These are phyloP conservation scores for Nipponacmea schrenckii DNA, from an alignment of 2,888 invertebrate species.

Conservation along the genomic window DNA sequence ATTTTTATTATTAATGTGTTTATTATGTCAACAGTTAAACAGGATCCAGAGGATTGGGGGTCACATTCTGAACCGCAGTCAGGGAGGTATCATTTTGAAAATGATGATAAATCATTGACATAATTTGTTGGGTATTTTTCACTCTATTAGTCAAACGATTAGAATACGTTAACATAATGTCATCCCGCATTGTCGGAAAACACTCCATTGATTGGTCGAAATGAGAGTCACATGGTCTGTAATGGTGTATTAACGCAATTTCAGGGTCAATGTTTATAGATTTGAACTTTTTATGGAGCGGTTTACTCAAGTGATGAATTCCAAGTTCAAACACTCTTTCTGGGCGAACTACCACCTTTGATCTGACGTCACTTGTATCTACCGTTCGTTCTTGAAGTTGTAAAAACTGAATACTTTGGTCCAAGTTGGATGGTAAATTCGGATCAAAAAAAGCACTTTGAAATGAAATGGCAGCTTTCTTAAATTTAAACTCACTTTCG, in stretches of 20 bases:
- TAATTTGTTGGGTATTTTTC: not conserved
- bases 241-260: constrained; percentile 51
- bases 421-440: constrained; percentile 34
- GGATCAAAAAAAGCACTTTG: constrained; percentile 56
- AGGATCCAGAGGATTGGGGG: too few relatives aligned
- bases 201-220: constrained; percentile 49
- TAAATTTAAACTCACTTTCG: constrained; percentile 12
- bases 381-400: constrained; percentile 45
- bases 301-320: constrained; percentile 55
- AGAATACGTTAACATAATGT: constrained; percentile 40
- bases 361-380: constrained; percentile 37
- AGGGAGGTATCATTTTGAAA: not conserved
- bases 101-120: not conserved
- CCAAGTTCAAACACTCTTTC: constrained; percentile 52
- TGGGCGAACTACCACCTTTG: constrained; percentile 52
- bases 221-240: constrained; percentile 42
- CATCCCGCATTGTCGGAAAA: constrained; percentile 34
- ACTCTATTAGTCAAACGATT: constrained; percentile 24
- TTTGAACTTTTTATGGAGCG: constrained; percentile 26
- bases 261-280: constrained; percentile 32
- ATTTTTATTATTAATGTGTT: too few relatives aligned
- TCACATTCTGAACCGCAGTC: too few relatives aligned
- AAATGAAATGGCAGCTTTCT: constrained; percentile 48
- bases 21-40: too few relatives aligned
- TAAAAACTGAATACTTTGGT: constrained; percentile 43